Evolutionary conservation across 2,888 invertebrate species (phyloP), one percentile per base, ranked within the genome.

Genomic region (Chorisops tibialis): DNA sequence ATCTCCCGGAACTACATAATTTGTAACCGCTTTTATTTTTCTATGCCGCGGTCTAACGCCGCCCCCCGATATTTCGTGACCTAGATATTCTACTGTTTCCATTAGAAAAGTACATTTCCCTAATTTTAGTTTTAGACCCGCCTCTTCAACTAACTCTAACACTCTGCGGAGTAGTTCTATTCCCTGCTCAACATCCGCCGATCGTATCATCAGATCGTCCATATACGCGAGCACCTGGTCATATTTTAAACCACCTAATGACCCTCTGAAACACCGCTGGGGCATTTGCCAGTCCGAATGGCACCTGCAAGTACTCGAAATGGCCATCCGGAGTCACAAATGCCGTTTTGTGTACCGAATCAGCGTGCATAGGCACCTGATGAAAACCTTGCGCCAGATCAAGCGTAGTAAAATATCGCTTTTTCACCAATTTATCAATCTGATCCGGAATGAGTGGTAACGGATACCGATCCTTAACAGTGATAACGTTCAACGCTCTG

Each of bases 301-400:
- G 61, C 56, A 63, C 45, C 14, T 51, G 7, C 45, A 45, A 39
- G 22, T 58, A 62, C 21, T 62, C 62, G 63, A 65, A 71, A 63
- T 71, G 67, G 66, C 22, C 63, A 39, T 61, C 63, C n/a, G 52
- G 58, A 4, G 69, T 72, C 2, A 67, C 66, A 19, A 72, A 68
- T 0, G 69, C 71, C 0, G 70, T 73, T 35, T 69, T 69, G 2
- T 43, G 59, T 3, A 66, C 64, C 38, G 69, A 68, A 7, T 47
- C 43, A 30, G 35, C 30, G 21, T 51, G 16, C 3, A 63, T 30
- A 3, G 52, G 39, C 4, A 62, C 56, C 30, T 62, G 62, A 21
- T 62, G 56, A 24, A 54, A 62, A 6, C 62, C 62, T 19, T 43
- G 51, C 5, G 63, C 39, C 35, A 63, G 22, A 18, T 63, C 63